These are phyloP conservation scores for Metridium senile DNA, from an alignment of 92 coral and sea anemone genomes.

Conservation along the genomic window DNA sequence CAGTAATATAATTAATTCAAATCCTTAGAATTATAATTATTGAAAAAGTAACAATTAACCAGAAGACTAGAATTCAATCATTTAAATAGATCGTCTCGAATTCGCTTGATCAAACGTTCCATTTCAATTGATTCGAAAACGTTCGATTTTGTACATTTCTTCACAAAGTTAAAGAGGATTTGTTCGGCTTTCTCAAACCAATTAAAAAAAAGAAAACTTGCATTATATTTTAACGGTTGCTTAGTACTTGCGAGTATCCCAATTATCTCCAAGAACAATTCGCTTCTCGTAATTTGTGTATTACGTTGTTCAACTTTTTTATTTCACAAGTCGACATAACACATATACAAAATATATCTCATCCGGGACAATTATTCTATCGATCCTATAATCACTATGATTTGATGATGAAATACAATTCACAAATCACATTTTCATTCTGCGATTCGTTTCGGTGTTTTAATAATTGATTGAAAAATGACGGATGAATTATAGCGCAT, in stretches of 20 bases:
- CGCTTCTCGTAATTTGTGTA: not conserved
- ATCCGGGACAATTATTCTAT: not conserved
- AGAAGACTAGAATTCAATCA: not conserved
- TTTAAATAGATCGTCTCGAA: not conserved
- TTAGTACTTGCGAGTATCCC: not conserved
- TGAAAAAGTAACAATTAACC: not conserved
- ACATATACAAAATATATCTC: too few species aligned
- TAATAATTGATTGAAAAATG: conserved; percentile 11
- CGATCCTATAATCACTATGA: not conserved
- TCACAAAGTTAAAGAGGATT: too few species aligned
- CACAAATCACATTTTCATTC: conserved; percentile 5
- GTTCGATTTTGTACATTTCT: not conserved
- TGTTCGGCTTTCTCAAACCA: too few species aligned
- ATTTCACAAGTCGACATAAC: too few species aligned
- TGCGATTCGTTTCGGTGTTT: not conserved
- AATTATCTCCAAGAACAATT: not conserved
- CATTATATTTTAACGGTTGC: not conserved
- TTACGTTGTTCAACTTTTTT: not conserved
- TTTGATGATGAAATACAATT: too few species aligned
- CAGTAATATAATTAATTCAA: conserved; percentile 1
- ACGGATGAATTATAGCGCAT: too few species aligned
- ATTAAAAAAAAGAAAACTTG: not conserved
- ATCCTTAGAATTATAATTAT: conserved; percentile 1
- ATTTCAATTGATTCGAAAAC: not conserved
- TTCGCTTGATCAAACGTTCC: not conserved